phyloP scores from a whole-genome alignment of 1,140 invertebrate genomes.

The Grapholita molesta region DNA sequence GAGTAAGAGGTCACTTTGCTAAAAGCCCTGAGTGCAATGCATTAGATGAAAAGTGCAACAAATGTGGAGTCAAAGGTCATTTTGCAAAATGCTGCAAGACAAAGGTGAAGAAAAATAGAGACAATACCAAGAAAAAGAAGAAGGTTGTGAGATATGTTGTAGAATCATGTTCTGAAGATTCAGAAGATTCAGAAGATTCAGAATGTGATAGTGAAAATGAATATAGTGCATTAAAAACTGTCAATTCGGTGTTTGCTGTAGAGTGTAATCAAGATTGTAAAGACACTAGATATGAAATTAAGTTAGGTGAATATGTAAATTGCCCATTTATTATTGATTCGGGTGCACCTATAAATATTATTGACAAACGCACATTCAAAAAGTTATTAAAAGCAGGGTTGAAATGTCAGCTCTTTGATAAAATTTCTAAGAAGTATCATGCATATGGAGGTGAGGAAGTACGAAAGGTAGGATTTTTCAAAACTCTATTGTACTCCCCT shows the following conservation, averaged over 20 bases:
- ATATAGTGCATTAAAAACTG: neutral
- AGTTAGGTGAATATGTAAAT: neutral
- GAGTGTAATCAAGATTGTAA: neutral
- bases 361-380: neutral
- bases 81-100: neutral
- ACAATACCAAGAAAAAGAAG: too few species aligned
- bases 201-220: neutral
- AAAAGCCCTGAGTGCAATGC: neutral
- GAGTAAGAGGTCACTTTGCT: neutral
- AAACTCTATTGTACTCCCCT: too few species aligned
- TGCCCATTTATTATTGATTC: constrained; percentile 1
- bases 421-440: too few species aligned
- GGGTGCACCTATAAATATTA: constrained; percentile 1
- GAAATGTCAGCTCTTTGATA: too few species aligned
- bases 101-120: constrained; percentile 11
- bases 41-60: neutral
- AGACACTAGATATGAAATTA: neutral
- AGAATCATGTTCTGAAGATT: neutral
- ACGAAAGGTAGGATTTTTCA: too few species aligned
- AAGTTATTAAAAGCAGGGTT: too few species aligned
- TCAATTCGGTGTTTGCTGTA: neutral
- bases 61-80: constrained; percentile 5
- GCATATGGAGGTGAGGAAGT: too few species aligned
- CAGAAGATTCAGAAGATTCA: neutral
- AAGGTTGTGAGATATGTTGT: neutral